Conservation (phyloP, 2,888 invertebrate species). For the Hyposoter dolosus region DNA sequence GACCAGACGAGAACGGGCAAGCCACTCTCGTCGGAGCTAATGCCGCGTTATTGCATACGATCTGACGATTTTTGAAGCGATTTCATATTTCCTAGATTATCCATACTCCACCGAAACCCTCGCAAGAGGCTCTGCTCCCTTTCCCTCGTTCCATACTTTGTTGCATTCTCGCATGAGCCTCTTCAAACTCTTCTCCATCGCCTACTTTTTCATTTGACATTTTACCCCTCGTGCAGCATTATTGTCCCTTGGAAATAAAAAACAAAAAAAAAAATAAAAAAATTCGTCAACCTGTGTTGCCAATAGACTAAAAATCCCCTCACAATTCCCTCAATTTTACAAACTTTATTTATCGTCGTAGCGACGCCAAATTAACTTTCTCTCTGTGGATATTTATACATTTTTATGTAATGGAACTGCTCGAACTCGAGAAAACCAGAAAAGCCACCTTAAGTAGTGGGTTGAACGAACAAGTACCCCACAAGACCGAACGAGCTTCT, state of each 20-base stretch:
- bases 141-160: constrained; percentile 25
- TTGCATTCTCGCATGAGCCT: constrained; percentile 30
- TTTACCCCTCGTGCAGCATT: constrained; percentile 9
- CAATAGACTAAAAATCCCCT: too few relatives aligned
- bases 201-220: constrained; percentile 12
- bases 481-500: constrained; percentile 9
- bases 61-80: constrained; percentile 78
- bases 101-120: constrained; percentile 55
- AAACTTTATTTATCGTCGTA: too few relatives aligned
- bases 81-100: constrained; percentile 79
- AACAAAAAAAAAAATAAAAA: background rate
- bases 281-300: too few relatives aligned
- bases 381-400: constrained; percentile 13
- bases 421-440: constrained; percentile 15
- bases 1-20: constrained; percentile 17
- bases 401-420: constrained; percentile 14
- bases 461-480: constrained; percentile 33
- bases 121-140: constrained; percentile 14
- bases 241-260: background rate
- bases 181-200: constrained; percentile 14
- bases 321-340: too few relatives aligned
- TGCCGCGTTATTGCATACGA: constrained; percentile 79
- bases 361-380: too few relatives aligned
- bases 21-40: constrained; percentile 70
- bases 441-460: constrained; percentile 53